phyloP scores from a whole-genome alignment of 2,888 invertebrate species.

The Tetranychus truncatus region DNA sequence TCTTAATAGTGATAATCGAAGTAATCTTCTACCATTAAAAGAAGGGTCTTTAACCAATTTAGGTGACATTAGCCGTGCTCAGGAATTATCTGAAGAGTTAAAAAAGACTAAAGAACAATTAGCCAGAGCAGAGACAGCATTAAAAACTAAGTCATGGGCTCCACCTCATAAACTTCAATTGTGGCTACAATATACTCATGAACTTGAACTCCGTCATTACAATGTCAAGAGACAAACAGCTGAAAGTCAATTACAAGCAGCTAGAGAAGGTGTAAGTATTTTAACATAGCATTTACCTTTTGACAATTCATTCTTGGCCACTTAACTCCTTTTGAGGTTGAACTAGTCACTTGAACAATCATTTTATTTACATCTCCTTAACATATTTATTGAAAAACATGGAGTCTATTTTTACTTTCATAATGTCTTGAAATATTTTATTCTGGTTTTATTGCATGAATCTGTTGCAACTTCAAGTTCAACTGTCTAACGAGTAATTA shows the following conservation, averaged over 20 bases:
- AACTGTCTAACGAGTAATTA: neutral
- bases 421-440: too few species aligned
- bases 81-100: conserved; percentile 27
- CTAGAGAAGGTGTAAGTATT: conserved; percentile 61
- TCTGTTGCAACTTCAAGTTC: too few species aligned
- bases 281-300: neutral
- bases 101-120: conserved; percentile 33
- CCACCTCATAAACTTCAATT: conserved; percentile 73
- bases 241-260: conserved; percentile 62
- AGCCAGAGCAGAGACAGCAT: conserved; percentile 67
- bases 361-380: too few species aligned
- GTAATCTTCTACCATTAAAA: neutral
- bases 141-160: conserved; percentile 72
- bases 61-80: conserved; percentile 15
- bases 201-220: conserved; percentile 74
- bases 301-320: too few species aligned
- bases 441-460: too few species aligned
- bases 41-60: neutral
- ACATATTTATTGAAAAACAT: too few species aligned
- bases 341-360: too few species aligned
- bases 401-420: too few species aligned
- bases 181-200: conserved; percentile 88
- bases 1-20: neutral
- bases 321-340: too few species aligned
- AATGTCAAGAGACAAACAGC: conserved; percentile 63